phyloP scores from a whole-genome alignment of 2,888 invertebrate genomes.

The Geophilus truncorum region DNA sequence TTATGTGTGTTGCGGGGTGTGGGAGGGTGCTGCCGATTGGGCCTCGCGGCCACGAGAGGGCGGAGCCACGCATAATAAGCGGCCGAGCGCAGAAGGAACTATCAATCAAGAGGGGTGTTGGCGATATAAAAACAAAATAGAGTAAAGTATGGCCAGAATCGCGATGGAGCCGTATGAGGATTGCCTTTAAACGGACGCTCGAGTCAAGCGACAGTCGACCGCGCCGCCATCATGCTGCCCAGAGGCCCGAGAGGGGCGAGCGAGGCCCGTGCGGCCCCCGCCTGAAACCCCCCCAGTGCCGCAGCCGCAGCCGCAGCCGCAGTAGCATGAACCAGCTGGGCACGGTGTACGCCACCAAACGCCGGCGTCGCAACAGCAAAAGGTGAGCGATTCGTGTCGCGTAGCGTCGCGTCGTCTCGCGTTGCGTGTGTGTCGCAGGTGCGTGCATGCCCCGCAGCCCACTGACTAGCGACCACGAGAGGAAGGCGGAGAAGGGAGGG shows the following conservation, averaged over 20 bases:
- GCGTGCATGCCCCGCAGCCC: slow-evolving; percentile 22
- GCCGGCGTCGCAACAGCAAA: slow-evolving; percentile 90
- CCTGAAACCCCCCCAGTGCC: background rate
- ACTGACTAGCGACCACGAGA: background rate
- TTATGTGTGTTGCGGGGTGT: background rate
- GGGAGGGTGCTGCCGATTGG: background rate
- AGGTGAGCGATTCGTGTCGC: slow-evolving; percentile 63
- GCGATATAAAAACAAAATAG: slow-evolving; percentile 35
- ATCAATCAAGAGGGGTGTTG: slow-evolving; percentile 33
- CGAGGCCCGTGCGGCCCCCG: background rate
- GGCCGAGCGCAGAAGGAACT: slow-evolving; percentile 11
- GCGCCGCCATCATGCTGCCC: background rate
- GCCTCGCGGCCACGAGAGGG: background rate
- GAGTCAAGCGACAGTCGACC: background rate
- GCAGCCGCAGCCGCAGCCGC: too few species aligned
- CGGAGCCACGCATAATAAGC: slow-evolving; percentile 32
- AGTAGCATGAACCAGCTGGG: slow-evolving; percentile 80
- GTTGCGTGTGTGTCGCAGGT: slow-evolving; percentile 33
- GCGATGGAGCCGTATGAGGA: slow-evolving; percentile 33
- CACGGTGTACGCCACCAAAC: slow-evolving; percentile 94
- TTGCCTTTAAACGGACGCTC: background rate
- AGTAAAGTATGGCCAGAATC: slow-evolving; percentile 34
- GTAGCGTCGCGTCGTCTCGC: too few species aligned
- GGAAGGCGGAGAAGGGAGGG: background rate
- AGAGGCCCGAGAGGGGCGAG: background rate